A percentile compares a stretch with the other conserved stretches of the same genome.
These are phyloP conservation scores for Plecturocebus donacophilus DNA, from an alignment of 2,113 vertebrate genomes.

Conservation along the genomic window DNA sequence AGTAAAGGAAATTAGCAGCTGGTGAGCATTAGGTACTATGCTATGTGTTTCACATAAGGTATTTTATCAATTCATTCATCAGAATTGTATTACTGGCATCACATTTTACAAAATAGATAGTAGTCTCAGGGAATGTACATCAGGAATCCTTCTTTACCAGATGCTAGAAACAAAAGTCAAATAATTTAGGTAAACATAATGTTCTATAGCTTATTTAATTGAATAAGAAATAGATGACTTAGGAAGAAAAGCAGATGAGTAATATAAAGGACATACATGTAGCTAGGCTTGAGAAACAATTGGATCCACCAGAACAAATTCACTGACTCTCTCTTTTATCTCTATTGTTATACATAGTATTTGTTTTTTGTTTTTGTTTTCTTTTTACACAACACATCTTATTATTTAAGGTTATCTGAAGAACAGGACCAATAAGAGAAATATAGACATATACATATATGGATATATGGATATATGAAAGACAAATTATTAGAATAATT, in stretches of 20 bases:
- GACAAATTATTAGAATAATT: background rate
- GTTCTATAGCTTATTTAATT: background rate
- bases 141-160: background rate
- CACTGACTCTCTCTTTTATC: background rate
- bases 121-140: background rate
- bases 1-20: background rate
- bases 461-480: background rate
- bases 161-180: background rate
- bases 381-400: background rate
- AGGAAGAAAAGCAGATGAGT: background rate
- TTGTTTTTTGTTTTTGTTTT: background rate
- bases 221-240: background rate
- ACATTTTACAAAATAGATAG: background rate
- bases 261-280: accelerated
- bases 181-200: background rate
- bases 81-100: background rate
- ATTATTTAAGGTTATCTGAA: background rate
- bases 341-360: background rate
- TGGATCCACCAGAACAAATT: background rate
- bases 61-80: background rate
- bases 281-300: background rate
- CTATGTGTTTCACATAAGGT: background rate
- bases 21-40: background rate
- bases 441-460: background rate
- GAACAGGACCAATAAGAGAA: background rate